These are phyloP conservation scores for Neodiprion virginianus DNA, from an alignment of 1,140 invertebrate genomes.

Conservation along the genomic window DNA sequence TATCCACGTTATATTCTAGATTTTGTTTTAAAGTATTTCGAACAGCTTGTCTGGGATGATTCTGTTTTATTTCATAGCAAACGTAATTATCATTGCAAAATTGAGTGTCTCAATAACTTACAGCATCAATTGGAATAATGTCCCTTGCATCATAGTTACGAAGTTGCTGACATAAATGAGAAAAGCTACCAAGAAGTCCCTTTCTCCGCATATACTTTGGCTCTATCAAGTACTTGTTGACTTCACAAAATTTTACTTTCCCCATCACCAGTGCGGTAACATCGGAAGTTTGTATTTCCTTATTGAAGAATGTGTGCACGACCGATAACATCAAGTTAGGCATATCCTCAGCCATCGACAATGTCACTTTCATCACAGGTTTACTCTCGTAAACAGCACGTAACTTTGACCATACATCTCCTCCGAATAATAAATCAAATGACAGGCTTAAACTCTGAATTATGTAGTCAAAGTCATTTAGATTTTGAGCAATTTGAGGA, in stretches of 20 bases:
- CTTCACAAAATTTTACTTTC: slow-evolving; percentile 42
- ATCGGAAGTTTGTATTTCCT: slow-evolving; percentile 46
- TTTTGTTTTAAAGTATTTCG: too few relatives aligned
- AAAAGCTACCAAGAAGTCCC: slow-evolving; percentile 43
- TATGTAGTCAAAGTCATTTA: not conserved
- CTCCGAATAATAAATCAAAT: slow-evolving; percentile 32
- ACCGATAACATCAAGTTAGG: slow-evolving; percentile 48
- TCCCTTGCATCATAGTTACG: slow-evolving; percentile 17
- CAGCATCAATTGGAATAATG: slow-evolving; percentile 10
- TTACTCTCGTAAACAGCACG: slow-evolving; percentile 36
- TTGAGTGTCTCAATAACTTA: not conserved
- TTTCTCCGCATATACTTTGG: slow-evolving; percentile 48
- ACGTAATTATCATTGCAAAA: not conserved
- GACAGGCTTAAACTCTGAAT: not conserved
- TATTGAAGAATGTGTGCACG: slow-evolving; percentile 50
- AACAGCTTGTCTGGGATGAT: too few relatives aligned
- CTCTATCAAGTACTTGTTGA: slow-evolving; percentile 52
- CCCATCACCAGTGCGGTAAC: slow-evolving; percentile 38
- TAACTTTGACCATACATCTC: slow-evolving; percentile 51
- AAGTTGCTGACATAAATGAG: slow-evolving; percentile 50
- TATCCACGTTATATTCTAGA: too few relatives aligned
- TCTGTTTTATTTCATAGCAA: too few relatives aligned
- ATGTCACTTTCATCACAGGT: slow-evolving; percentile 40
- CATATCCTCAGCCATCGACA: slow-evolving; percentile 49
- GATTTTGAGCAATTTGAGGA: not conserved